These are phyloP conservation scores for Chloroceryle aenea DNA, from an alignment of 2,113 vertebrate genomes.

Conservation along the genomic window DNA sequence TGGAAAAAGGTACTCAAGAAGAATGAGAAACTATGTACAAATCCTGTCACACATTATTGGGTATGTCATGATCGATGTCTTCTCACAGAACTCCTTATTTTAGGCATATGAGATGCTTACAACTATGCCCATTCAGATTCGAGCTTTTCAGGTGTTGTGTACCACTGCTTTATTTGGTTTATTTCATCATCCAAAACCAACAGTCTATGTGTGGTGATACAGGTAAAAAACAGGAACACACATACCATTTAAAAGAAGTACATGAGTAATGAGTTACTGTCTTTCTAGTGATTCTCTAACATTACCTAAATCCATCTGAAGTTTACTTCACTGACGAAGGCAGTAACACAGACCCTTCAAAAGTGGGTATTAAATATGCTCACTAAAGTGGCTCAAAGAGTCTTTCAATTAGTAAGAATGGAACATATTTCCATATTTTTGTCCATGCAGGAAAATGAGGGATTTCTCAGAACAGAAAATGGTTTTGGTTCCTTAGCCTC, in stretches of 20 bases:
- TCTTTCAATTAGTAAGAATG: not conserved
- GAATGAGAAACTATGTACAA: not conserved
- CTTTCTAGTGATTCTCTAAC: not conserved
- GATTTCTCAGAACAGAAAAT: not conserved
- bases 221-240: not conserved
- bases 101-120: not conserved
- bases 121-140: not conserved
- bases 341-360: not conserved
- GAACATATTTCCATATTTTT: not conserved
- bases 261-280: not conserved
- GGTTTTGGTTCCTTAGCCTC: not conserved
- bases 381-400: not conserved
- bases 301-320: not conserved
- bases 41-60: not conserved
- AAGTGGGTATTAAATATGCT: not conserved
- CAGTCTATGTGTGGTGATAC: not conserved
- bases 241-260: not conserved
- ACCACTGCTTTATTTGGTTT: not conserved
- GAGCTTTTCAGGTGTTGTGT: not conserved
- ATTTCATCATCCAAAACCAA: not conserved
- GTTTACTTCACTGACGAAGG: not conserved
- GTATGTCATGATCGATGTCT: not conserved
- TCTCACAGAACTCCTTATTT: not conserved
- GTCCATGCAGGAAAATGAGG: fast-evolving
- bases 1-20: not conserved